Evolutionary conservation across 2,797 vertebrate species (phyloP), one percentile per base, ranked within the genome.

Genomic region (Urocyon cinereoargenteus): DNA sequence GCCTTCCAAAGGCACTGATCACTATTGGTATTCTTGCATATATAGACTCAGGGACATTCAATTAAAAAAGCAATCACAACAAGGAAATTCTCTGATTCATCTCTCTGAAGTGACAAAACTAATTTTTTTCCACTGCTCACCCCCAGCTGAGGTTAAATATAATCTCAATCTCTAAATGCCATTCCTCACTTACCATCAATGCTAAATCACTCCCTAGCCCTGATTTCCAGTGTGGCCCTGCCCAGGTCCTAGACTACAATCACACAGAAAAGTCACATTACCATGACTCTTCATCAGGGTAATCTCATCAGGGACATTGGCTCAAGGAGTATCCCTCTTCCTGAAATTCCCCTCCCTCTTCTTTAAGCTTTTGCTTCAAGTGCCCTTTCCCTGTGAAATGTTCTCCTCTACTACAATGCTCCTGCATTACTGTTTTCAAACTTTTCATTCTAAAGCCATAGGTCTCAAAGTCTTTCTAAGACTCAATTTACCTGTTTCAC

Each of bases 311-410:
- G 34, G 84, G 72, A 55, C 31, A 85, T 84, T 84, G 84, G 45
- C 22, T 85, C 51, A 61, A 73, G 79, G 79, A 75, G 61, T 87
- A 90, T 64, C 31, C 24, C 77, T 87, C 15, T 55, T 78, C 59
- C 49, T 90, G 61, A 90, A 93, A 94, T 86, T 78, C 5, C 24
- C 31, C 12, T 81, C n/a, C 62, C 9, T 78, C 26, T 92, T 90
- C 59, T 77, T 89, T 77, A 94, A 81, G 28, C 6, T 75, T 84
- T 94, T 53, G 86, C 49, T 79, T 87, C 64, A 92, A 83, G 5
- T 73, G 90, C 40, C 28, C 83, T 73, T 86, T 66, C 24, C 36
- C 28, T 57, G 15, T 64, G 57, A 81, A 78, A 88, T 62, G 87
- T 81, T 92, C 36, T 14, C 94, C 19, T 90, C 40, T 24, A n/a